A percentile compares a stretch with the other conserved stretches of the same genome.
Conservation (phyloP, 2,113 vertebrate genomes). For the rabbit (Oryctolagus cuniculus) region DNA sequence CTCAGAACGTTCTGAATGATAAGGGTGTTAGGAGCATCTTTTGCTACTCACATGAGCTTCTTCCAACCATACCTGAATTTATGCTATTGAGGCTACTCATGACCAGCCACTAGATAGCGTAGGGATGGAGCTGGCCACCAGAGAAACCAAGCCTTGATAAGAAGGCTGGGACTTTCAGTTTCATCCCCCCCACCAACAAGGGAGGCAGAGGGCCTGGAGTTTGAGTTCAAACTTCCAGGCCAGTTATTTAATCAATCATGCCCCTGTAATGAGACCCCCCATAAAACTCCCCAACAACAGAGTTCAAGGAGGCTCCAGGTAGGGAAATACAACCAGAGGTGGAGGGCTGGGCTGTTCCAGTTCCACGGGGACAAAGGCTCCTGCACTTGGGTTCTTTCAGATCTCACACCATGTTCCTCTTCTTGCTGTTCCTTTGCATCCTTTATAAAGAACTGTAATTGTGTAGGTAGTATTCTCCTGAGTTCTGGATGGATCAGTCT, state of each 20-base stretch:
- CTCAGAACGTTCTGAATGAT: not conserved
- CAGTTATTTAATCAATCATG: not conserved
- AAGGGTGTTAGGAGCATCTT: not conserved
- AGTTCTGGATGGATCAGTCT: not conserved
- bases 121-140: not conserved
- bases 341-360: accelerated
- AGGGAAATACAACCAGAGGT: not conserved
- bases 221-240: not conserved
- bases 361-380: not conserved
- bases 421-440: not conserved
- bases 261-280: not conserved
- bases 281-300: not conserved
- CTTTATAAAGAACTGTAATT: not conserved
- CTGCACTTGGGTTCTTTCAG: not conserved
- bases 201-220: not conserved
- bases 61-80: not conserved
- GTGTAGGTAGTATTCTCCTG: not conserved
- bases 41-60: not conserved
- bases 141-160: not conserved
- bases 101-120: not conserved
- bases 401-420: not conserved
- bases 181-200: not conserved
- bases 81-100: not conserved
- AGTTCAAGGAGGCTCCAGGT: not conserved
- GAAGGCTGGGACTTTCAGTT: not conserved